Percentiles rank a stretch among this genome's conserved stretches.
These are phyloP conservation scores for Pangasius larnaudii DNA, from an alignment of 2,797 vertebrate species.

Conservation along the genomic window DNA sequence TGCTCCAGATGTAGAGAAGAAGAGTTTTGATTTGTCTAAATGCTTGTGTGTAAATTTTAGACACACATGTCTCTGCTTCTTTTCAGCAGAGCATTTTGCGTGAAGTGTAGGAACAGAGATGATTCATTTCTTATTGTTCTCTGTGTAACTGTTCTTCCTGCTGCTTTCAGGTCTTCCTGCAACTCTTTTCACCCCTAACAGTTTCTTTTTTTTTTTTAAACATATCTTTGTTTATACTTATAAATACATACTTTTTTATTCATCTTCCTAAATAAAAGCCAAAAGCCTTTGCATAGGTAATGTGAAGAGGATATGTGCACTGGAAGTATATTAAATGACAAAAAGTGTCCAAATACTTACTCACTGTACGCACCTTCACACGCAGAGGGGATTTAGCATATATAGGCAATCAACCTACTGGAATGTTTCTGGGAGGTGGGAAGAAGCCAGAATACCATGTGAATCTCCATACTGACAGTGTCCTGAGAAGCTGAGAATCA, in stretches of 20 bases:
- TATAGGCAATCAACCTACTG: not conserved
- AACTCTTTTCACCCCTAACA: not conserved
- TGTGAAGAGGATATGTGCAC: not conserved
- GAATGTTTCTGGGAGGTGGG: not conserved
- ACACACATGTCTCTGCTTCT: too few relatives aligned
- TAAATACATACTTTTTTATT: not conserved
- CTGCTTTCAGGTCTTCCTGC: not conserved
- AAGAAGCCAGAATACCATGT: not conserved
- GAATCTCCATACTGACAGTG: not conserved
- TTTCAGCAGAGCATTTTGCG: too few relatives aligned
- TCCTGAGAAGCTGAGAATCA: not conserved
- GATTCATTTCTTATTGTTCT: not conserved
- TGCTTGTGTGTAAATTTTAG: not conserved
- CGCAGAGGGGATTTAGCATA: not conserved
- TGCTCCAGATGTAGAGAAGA: not conserved
- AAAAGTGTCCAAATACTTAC: not conserved
- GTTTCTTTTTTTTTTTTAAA: not conserved
- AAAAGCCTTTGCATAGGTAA: not conserved
- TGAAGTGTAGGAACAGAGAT: too few relatives aligned
- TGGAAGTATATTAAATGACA: not conserved
- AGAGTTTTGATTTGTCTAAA: not conserved
- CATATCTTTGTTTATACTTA: not conserved
- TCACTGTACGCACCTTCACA: not conserved
- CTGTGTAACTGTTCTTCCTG: not conserved
- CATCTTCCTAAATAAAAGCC: not conserved